Percentiles rank a stretch among this genome's conserved stretches.
These are phyloP conservation scores for Operophtera brumata DNA, from an alignment of 2,888 invertebrate genomes.

Conservation along the genomic window DNA sequence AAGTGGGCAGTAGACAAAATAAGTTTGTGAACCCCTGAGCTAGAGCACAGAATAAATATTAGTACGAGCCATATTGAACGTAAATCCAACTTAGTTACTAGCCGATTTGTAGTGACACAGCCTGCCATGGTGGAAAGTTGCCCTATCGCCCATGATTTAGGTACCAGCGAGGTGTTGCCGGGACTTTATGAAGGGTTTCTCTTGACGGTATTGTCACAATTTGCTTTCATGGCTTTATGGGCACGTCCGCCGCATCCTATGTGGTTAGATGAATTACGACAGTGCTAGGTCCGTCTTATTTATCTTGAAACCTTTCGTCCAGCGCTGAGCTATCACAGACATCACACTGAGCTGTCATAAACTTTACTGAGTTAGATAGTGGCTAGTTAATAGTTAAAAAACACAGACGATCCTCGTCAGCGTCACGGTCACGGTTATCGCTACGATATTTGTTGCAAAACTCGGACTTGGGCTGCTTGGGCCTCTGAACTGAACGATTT, in stretches of 20 bases:
- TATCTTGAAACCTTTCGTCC: background rate
- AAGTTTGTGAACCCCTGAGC: too few species aligned
- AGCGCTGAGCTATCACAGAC: too few species aligned
- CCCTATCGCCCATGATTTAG: constrained; percentile 12
- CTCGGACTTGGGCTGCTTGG: too few species aligned
- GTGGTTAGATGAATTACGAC: background rate
- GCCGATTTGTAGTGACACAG: background rate
- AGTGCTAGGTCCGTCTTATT: background rate
- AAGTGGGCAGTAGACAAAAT: too few species aligned
- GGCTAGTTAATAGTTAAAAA: too few species aligned
- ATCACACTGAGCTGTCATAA: too few species aligned
- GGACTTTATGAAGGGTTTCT: constrained; percentile 14
- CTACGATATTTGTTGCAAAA: too few species aligned
- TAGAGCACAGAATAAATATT: too few species aligned
- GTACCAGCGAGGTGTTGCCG: constrained; percentile 4
- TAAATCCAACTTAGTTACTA: background rate
- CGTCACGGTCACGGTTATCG: too few species aligned
- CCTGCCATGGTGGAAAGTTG: constrained; percentile 6
- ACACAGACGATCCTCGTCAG: too few species aligned
- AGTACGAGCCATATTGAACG: background rate
- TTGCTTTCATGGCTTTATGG: constrained; percentile 7
- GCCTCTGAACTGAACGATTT: too few species aligned
- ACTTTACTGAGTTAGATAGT: too few species aligned
- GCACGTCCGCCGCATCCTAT: background rate
- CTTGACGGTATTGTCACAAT: constrained; percentile 13